Percentiles rank a stretch among this genome's conserved stretches.
These are phyloP conservation scores for Rynchops niger DNA, from an alignment of 2,113 vertebrate genomes.

Conservation along the genomic window DNA sequence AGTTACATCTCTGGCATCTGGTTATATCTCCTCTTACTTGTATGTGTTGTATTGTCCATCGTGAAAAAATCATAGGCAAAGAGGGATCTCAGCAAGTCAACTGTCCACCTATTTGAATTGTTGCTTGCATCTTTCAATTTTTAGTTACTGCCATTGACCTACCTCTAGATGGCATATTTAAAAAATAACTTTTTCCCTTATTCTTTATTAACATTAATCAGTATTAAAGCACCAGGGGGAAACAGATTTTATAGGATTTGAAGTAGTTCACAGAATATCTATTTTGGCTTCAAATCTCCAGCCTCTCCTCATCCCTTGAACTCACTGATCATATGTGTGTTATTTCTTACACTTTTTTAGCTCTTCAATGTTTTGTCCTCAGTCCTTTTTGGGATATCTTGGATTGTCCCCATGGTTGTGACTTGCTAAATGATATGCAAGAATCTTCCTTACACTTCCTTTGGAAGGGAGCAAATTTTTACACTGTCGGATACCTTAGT, in stretches of 20 bases:
- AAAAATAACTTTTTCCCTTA: not conserved
- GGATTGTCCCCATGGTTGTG: not conserved
- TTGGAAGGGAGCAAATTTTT: not conserved
- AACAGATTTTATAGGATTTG: not conserved
- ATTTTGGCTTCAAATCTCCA: not conserved
- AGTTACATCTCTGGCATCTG: not conserved
- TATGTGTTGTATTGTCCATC: not conserved
- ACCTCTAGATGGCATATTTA: not conserved
- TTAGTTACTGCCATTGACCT: not conserved
- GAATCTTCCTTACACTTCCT: not conserved
- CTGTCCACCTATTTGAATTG: not conserved
- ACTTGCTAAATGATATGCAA: not conserved
- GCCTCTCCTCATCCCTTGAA: not conserved
- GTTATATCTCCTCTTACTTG: not conserved
- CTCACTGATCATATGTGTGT: not conserved
- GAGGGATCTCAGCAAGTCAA: not conserved
- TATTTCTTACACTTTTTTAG: not conserved
- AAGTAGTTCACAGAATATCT: not conserved
- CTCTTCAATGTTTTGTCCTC: not conserved
- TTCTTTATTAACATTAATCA: not conserved
- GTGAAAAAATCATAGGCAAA: not conserved
- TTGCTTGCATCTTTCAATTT: not conserved
- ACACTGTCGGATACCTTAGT: not conserved
- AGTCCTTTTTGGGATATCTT: not conserved
- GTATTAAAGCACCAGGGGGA: not conserved